Percentiles rank a stretch among this genome's conserved stretches.
phyloP scores from a whole-genome alignment of 92 coral and sea anemone genomes.

The Anthopleura xanthogrammica region DNA sequence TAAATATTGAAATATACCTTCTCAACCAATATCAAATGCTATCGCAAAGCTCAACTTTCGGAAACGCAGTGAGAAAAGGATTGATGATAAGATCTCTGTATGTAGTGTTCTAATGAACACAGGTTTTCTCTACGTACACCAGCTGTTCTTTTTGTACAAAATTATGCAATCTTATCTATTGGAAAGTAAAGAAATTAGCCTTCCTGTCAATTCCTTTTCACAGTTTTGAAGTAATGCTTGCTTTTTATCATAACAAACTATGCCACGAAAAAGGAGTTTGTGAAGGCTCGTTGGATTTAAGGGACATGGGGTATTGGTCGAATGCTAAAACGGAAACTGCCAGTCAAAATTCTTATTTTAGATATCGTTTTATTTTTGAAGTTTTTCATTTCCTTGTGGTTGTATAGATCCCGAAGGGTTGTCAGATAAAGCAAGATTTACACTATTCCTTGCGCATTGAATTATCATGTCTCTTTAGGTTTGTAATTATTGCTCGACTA shows the following conservation, averaged over 20 bases:
- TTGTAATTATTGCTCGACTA: background rate
- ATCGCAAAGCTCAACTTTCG: background rate
- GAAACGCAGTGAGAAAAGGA: background rate
- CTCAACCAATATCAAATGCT: background rate
- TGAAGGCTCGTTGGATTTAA: background rate
- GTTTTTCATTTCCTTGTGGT: background rate
- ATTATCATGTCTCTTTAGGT: background rate
- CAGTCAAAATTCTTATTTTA: background rate
- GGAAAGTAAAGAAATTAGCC: slow-evolving; percentile 8
- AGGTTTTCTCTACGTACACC: background rate
- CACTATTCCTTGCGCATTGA: background rate
- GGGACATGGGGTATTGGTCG: background rate
- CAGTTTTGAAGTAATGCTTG: background rate
- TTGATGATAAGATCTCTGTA: background rate
- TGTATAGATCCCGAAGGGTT: background rate
- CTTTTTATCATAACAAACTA: background rate
- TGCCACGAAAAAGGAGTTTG: background rate
- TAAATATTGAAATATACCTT: background rate
- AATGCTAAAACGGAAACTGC: background rate
- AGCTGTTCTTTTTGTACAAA: background rate
- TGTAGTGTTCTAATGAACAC: slow-evolving; percentile 6
- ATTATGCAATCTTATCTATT: background rate
- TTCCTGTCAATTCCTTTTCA: slow-evolving; percentile 1
- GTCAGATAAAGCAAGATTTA: background rate
- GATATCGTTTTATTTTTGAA: background rate